Base-by-base conservation (phyloP, 2,113 vertebrate species). In the Phyllopteryx taeniolatus region DNA sequence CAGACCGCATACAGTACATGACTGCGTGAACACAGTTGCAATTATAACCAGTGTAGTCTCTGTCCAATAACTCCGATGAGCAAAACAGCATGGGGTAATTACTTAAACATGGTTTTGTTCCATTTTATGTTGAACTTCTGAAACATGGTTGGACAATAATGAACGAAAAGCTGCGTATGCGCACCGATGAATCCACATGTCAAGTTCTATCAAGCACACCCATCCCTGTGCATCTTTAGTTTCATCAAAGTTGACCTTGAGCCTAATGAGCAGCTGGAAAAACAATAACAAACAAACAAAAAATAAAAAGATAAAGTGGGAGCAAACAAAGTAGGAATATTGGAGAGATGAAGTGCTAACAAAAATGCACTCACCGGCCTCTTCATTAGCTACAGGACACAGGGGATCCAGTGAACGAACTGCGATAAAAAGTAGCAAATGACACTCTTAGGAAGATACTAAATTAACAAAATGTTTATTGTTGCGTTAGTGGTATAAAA, bases 211-310 rank as follows among this genome's bases (percentile, higher is more conserved):
- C 68, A 60, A 1, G 10, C n/a, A 35, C 22, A 22, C 57, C 8
- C 0, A 20, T 8, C 22, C 19, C 22, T 71, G 35, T 44, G 72
- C 61, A 74, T 74, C 56, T 72, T 69, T 60, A 49, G 66, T 53
- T 72, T 71, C 67, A 44, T 27, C 15, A 59, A 59, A 47, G 19
- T 63, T 79, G 79, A 88, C 78, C 66, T 71, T 73, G 78, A 33
- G 72, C 72, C 74, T 78, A 59, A 79, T 70, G 81, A 84, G 71
- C 70, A 79, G 74, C 68, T 43, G 8, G 61, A 72, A 46, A 63
- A 62, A 53, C 53, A 69, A 27, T 27, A 27, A 27, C 27, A 53
- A 53, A 20, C 14, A 71, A 31, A 46, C 20, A 68, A 31, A 44
- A 46, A 31, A 68, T 22, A 39, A 59, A 47, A 27, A 54, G 39